phyloP scores from a whole-genome alignment of 2,888 invertebrate genomes.

The Oxystoma pomonae region DNA sequence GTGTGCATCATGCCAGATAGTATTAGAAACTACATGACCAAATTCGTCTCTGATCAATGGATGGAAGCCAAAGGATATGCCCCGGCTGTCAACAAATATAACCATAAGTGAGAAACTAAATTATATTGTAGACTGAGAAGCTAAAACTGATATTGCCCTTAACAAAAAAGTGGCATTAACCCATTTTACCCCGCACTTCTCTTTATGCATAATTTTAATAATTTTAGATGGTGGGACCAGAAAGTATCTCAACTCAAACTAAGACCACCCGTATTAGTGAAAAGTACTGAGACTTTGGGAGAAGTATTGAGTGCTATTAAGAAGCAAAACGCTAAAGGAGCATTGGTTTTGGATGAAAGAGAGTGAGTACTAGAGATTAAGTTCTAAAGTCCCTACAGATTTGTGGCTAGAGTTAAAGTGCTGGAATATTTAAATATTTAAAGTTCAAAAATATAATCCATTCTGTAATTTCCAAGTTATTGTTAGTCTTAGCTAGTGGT shows the following conservation, averaged over 20 bases:
- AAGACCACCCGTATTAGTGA: constrained; percentile 51
- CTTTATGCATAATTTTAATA: too few species aligned
- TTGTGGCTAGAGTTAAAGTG: too few species aligned
- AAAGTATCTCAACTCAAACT: constrained; percentile 57
- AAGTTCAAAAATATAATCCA: too few species aligned
- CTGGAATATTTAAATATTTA: too few species aligned
- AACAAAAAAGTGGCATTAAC: too few species aligned
- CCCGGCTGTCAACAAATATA: constrained; percentile 33
- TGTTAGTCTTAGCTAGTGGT: too few species aligned
- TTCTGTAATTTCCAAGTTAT: too few species aligned
- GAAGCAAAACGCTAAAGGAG: constrained; percentile 35
- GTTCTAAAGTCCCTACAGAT: too few species aligned
- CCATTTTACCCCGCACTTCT: too few species aligned
- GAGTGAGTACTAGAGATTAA: constrained; percentile 18
- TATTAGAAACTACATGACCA: constrained; percentile 97
- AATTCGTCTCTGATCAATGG: constrained; percentile 92
- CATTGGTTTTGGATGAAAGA: constrained; percentile 11
- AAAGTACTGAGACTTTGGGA: constrained; percentile 55
- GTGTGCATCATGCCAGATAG: constrained; percentile 93
- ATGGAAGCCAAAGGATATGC: constrained; percentile 74
- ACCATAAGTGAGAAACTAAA: constrained; percentile 42
- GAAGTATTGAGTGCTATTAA: constrained; percentile 68
- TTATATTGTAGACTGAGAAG: too few species aligned
- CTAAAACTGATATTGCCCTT: too few species aligned
- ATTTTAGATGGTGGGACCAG: constrained; percentile 75